Base-by-base conservation (phyloP, 2,888 invertebrate species). In the Homarus gammarus region DNA sequence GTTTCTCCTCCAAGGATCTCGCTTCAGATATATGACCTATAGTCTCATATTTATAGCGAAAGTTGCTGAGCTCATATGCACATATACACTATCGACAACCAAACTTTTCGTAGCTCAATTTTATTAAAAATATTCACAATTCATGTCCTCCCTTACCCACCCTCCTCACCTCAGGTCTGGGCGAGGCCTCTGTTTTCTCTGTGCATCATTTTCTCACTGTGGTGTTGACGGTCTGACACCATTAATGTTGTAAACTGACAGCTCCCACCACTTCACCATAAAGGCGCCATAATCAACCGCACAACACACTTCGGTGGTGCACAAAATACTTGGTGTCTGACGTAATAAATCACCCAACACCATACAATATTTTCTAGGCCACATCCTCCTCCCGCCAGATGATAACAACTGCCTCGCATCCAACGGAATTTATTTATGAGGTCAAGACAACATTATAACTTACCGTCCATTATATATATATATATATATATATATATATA, bases 11-110 rank as follows among this genome's bases (percentile, higher is more conserved):
- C 27, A 64, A n/a, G 64, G 27, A 27, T 64, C 64, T 64, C 8
- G 27, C 22, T 27, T 27, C n/a, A 64, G 64, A 64, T 64, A 64
- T 64, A 64, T 56, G 56, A 56, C 56, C 56, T 56, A 56, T 56
- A 56, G 56, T 56, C 22, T 56, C 56, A 22, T 56, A 56, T 56
- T 56, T 56, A 56, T 56, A 56, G 56, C 18, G 22, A 56, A 56
- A 56, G 22, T 56, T 56, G 56, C 56, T 56, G 56, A 56, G 56
- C 56, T 56, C 56, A 56, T 18, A 56, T 22, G 56, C 56, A 56
- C 56, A 56, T 18, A 56, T 22, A 56, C 56, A 56, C 56, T 56
- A 12, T 56, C 56, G 22, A 56, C 56, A 56, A 56, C 56, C 56
- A 18, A 56, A 56, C 56, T 56, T 56, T 56, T 56, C 56, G 22